Evolutionary conservation across 2,113 vertebrate species (phyloP), one percentile per base, ranked within the genome.

Genomic region (Ascaphus truei): DNA sequence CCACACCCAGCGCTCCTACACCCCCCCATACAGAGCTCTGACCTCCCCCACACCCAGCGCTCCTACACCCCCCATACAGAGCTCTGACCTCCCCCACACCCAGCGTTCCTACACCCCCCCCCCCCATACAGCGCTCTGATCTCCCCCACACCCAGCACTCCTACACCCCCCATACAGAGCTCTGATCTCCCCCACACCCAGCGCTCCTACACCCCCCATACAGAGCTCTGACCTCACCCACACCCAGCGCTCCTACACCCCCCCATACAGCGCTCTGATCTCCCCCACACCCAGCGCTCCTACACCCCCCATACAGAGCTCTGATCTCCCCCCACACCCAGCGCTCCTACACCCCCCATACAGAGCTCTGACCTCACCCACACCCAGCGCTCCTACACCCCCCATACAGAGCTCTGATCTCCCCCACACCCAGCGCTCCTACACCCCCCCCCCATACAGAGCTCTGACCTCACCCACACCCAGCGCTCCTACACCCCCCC

Each of bases 11-110:
- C n/a, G n/a, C n/a, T n/a, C n/a, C n/a, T n/a, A n/a, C n/a, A n/a
- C n/a, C n/a, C n/a, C n/a, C n/a, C n/a, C n/a, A n/a, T n/a, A n/a
- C n/a, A n/a, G n/a, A n/a, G n/a, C n/a, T n/a, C n/a, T n/a, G n/a
- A n/a, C 8, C 1, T 7, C 41, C n/a, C 5, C 1, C n/a, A n/a
- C n/a, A n/a, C n/a, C n/a, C n/a, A n/a, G n/a, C n/a, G n/a, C n/a
- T n/a, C n/a, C n/a, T 1, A 7, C 25, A 3, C 45, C 0, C 56
- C 1, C 37, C 57, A 1, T 45, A 5, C 36, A 0, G 2, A 29
- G 11, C 15, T 41, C 4, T 3, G 22, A 45, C 23, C 16, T 0
- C 39, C 23, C 29, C 8, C 13, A 10, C 31, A 9, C 1, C 6
- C 15, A 37, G 8, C 0, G 5, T 5, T n/a, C 47, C 15, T 7